phyloP scores from a whole-genome alignment of 2,888 invertebrate genomes.

The Polyommatus icarus region DNA sequence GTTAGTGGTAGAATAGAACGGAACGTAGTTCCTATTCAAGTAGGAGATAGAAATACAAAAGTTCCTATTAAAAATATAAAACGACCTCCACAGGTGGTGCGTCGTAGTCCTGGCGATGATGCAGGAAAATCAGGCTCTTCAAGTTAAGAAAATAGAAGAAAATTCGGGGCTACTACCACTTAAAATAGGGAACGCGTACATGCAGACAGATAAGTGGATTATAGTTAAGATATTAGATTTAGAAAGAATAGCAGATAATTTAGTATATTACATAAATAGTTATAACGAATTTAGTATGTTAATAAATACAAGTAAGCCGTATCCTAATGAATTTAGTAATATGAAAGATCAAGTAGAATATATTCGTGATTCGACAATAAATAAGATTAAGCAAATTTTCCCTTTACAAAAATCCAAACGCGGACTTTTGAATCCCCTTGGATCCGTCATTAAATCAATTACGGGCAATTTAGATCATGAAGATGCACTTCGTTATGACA shows the following conservation, averaged over 20 bases:
- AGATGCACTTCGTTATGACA: conserved; percentile 41
- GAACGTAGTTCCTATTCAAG: conserved; percentile 38
- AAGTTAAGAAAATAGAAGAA: conserved; percentile 41
- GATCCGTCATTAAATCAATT: conserved; percentile 41
- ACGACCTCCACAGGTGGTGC: conserved; percentile 42
- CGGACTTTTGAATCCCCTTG: conserved; percentile 26
- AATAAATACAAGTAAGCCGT: conserved; percentile 29
- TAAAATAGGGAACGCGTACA: conserved; percentile 39
- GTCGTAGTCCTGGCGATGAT: conserved; percentile 32
- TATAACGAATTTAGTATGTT: too few relatives aligned
- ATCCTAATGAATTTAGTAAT: too few relatives aligned
- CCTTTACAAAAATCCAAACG: conserved; percentile 30
- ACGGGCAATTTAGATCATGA: conserved; percentile 44
- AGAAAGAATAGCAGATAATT: conserved; percentile 36
- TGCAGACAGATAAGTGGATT: neutral
- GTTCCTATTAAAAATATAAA: conserved; percentile 42
- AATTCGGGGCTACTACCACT: conserved; percentile 42
- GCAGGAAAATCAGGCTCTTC: conserved; percentile 39
- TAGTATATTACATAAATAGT: conserved; percentile 32
- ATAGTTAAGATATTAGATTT: conserved; percentile 39
- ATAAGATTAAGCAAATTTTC: conserved; percentile 33
- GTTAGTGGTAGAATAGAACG: conserved; percentile 33
- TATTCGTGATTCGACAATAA: too few relatives aligned
- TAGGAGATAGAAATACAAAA: conserved; percentile 37
- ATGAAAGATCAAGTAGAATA: too few relatives aligned